Evolutionary conservation across 2,797 vertebrate genomes (phyloP).

Genomic region (Gorsachius magnificus): DNA sequence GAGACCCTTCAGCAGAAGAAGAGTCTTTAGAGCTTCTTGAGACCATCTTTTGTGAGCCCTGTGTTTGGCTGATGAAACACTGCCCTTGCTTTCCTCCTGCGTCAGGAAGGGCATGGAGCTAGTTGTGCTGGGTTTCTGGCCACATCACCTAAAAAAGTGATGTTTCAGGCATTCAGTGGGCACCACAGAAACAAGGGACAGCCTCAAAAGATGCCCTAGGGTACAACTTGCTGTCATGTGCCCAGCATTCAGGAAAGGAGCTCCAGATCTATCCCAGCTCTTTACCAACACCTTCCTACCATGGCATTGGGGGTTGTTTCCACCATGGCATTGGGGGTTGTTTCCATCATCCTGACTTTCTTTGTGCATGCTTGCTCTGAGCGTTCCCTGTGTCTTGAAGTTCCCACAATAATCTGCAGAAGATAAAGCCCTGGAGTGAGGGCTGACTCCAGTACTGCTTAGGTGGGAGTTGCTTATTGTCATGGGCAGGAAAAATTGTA

Average conservation of each 20-base stretch:
- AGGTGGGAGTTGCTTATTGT: not conserved
- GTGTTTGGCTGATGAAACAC: not conserved
- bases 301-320: not conserved
- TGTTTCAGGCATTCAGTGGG: not conserved
- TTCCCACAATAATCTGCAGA: not conserved
- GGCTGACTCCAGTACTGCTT: not conserved
- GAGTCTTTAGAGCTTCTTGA: not conserved
- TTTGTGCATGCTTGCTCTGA: not conserved
- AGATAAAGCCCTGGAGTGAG: not conserved
- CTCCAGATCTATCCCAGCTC: not conserved
- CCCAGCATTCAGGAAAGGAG: not conserved
- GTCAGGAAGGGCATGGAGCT: not conserved
- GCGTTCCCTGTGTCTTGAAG: not conserved
- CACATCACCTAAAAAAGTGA: not conserved
- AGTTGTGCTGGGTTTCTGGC: not conserved
- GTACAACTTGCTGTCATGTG: not conserved
- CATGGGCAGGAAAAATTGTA: not conserved
- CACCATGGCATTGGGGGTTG: fast-evolving
- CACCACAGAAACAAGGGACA: not conserved
- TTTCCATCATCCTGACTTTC: not conserved
- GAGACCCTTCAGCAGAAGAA: not conserved
- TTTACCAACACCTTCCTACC: not conserved
- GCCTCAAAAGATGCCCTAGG: not conserved
- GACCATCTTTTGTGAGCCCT: not conserved
- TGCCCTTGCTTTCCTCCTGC: not conserved